Percentiles rank a stretch among this genome's conserved stretches.
phyloP scores from a whole-genome alignment of 2,113 vertebrate species.

The Bagarius yarrelli region DNA sequence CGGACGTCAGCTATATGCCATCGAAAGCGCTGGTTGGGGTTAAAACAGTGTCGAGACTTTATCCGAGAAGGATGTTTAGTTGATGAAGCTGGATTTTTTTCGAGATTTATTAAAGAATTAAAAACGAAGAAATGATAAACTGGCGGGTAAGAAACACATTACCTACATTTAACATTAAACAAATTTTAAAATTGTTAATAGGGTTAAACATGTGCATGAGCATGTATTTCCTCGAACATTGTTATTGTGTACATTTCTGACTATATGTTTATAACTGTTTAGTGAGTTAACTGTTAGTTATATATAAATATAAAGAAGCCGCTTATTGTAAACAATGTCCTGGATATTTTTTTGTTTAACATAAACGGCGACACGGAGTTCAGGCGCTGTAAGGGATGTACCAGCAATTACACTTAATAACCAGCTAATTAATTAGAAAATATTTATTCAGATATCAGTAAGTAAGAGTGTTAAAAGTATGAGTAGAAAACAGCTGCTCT shows the following conservation, averaged over 20 bases:
- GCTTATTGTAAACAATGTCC: background rate
- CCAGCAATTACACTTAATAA: background rate
- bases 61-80: no score
- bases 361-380: background rate
- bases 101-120: background rate
- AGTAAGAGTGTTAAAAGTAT: background rate
- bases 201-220: background rate
- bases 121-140: conserved; percentile 51
- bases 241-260: background rate
- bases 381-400: background rate
- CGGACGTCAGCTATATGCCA: background rate
- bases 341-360: background rate
- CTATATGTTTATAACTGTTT: background rate
- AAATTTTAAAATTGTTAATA: background rate
- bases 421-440: background rate
- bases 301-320: no score
- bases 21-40: background rate
- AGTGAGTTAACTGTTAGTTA: background rate
- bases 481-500: background rate
- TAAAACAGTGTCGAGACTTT: no score
- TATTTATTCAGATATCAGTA: background rate
- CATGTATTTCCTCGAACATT: background rate
- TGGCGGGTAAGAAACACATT: conserved; percentile 45
- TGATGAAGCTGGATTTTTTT: background rate
- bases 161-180: no score